These are phyloP conservation scores for Coenobita brevimanus DNA, from an alignment of 1,140 invertebrate species.

Conservation along the genomic window DNA sequence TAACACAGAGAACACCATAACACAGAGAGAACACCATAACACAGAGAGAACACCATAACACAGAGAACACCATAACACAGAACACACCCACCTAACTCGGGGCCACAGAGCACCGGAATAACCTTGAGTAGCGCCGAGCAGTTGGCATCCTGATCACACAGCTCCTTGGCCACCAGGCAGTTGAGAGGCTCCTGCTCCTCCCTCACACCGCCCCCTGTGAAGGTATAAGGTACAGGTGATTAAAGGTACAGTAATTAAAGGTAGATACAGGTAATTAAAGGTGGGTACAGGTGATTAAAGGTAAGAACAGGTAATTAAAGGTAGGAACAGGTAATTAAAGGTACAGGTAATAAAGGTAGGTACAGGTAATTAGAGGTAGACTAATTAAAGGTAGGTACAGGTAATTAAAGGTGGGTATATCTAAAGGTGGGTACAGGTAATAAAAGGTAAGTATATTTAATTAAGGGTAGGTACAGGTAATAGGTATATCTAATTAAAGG, in stretches of 20 bases:
- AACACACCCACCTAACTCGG: conserved; percentile 14
- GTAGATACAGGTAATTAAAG: too few species aligned
- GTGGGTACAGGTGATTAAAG: too few species aligned
- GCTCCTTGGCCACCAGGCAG: conserved; percentile 24
- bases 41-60: background rate
- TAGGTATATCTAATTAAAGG: too few species aligned
- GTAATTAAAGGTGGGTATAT: too few species aligned
- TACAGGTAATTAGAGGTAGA: too few species aligned
- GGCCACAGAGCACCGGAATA: conserved; percentile 21
- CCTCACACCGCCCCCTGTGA: background rate
- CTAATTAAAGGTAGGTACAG: too few species aligned
- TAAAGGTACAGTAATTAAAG: background rate
- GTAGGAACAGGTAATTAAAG: too few species aligned
- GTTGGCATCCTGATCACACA: conserved; percentile 20
- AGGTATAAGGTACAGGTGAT: background rate
- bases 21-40: background rate
- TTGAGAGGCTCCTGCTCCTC: conserved; percentile 4
- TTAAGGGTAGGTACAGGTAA: too few species aligned
- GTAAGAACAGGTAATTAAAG: too few species aligned
- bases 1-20: background rate
- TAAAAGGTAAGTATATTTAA: too few species aligned
- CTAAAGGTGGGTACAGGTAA: too few species aligned
- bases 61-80: background rate
- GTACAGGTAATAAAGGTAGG: too few species aligned
- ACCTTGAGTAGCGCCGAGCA: conserved; percentile 28